phyloP scores from a whole-genome alignment of 2,113 vertebrate genomes.

The Neolamprologus fasciatus region DNA sequence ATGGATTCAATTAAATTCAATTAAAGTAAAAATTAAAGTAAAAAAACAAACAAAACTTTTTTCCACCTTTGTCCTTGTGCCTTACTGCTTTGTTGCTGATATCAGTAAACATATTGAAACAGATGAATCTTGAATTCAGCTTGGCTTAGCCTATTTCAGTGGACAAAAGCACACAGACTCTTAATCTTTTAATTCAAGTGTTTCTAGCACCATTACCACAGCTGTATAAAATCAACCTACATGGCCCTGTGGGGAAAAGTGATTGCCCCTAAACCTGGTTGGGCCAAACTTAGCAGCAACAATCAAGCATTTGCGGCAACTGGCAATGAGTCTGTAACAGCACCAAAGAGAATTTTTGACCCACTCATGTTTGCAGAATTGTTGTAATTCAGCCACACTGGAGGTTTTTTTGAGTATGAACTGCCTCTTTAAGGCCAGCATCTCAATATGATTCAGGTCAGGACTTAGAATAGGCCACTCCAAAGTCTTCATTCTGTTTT shows the following conservation, averaged over 20 bases:
- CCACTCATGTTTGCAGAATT: background rate
- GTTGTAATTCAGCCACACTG: background rate
- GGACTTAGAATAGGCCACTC: background rate
- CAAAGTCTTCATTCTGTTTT: background rate
- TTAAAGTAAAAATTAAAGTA: background rate
- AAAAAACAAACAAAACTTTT: background rate
- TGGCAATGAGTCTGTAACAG: background rate
- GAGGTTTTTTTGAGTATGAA: accelerated
- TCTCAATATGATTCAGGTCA: background rate
- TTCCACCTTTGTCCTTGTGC: background rate
- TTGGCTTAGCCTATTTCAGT: background rate
- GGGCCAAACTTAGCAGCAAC: background rate
- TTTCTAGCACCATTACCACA: background rate
- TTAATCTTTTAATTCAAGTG: background rate
- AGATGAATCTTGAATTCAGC: background rate
- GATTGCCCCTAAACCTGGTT: background rate
- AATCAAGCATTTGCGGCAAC: background rate
- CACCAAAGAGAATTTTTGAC: background rate
- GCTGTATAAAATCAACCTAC: background rate
- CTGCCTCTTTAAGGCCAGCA: background rate
- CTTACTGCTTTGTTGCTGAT: background rate
- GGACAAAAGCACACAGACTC: background rate
- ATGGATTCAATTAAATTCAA: background rate
- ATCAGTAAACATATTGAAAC: background rate
- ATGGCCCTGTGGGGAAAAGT: background rate